Base-by-base conservation (phyloP, 1,140 invertebrate species). In the Drosophila sproati region DNA sequence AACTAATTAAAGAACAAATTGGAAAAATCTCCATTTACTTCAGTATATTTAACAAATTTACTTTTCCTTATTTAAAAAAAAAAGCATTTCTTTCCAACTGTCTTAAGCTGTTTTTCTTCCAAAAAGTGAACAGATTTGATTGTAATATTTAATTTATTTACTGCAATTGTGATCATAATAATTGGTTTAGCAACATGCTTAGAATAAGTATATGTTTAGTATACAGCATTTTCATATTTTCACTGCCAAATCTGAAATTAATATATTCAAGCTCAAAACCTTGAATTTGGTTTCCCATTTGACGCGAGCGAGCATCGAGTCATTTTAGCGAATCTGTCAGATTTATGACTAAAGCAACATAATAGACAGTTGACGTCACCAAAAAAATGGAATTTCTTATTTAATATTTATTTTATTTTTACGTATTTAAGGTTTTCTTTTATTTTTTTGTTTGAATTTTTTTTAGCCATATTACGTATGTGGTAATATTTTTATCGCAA, bases 281-380 rank as follows among this genome's bases (percentile, higher is more conserved):
- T 57, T 67, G 59, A 63, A 41, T 47, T 48, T 54, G 29, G 10
- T 70, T 34, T 39, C 41, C 32, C 35, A 50, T 37, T 64, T 64
- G 7, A 35, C 20, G 56, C 37, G 29, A 56, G 7, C 10, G 41
- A 57, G 32, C 52, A 43, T 39, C 60, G 34, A 55, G 20, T 63
- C 31, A 67, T 67, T 67, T 66, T 56, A 20, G 43, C 10, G 45
- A 60, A 51, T 60, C 48, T 72, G 80, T 85, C 83, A 85, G 76
- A 89, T 89, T 89, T 85, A 89, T 89, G 85, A 89, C 85, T 78
- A 80, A 85, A 77, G 55, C 77, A 55, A 72, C 77, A 77, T 73
- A 88, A 81, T 78, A 81, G 80, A 74, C 80, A 81, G 79, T 89
- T 89, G 80, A 89, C 85, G 86, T 89, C 85, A 89, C 85, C 73